These are phyloP conservation scores for Isotomurus palustris DNA, from an alignment of 2,888 invertebrate species.

Conservation along the genomic window DNA sequence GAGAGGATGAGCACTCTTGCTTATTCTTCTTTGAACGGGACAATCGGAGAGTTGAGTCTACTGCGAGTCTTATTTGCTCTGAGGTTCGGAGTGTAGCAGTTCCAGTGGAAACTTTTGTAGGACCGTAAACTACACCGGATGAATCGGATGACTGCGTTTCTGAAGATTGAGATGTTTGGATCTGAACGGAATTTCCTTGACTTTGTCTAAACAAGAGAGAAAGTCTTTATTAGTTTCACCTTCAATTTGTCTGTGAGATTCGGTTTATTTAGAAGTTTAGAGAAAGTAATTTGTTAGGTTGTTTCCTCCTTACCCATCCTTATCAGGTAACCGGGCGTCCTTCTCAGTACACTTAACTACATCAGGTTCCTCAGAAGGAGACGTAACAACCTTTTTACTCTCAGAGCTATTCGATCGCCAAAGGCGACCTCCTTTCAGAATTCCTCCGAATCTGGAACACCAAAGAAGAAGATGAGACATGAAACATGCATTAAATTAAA, in stretches of 20 bases:
- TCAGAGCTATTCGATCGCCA: slow-evolving; percentile 54
- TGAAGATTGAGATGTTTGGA: slow-evolving; percentile 20
- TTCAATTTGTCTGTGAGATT: no score
- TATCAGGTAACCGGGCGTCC: slow-evolving; percentile 39
- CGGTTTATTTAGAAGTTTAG: no score
- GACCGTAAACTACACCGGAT: slow-evolving; percentile 3
- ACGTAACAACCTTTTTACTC: slow-evolving; percentile 42
- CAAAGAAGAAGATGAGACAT: no score
- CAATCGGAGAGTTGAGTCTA: slow-evolving; percentile 60
- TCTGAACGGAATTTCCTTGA: slow-evolving; percentile 20
- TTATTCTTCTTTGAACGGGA: slow-evolving; percentile 55
- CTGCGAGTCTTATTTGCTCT: slow-evolving; percentile 52
- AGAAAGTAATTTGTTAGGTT: no score
- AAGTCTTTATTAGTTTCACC: neutral
- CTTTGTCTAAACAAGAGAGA: neutral
- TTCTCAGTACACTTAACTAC: slow-evolving; percentile 46
- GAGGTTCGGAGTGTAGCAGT: slow-evolving; percentile 45
- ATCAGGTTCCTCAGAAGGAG: slow-evolving; percentile 44
- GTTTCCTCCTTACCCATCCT: slow-evolving; percentile 29
- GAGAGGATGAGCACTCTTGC: slow-evolving; percentile 58
- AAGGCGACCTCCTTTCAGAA: slow-evolving; percentile 70
- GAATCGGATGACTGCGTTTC: slow-evolving; percentile 17
- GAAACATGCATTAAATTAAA: no score
- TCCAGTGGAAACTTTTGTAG: slow-evolving; percentile 43
- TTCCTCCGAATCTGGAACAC: slow-evolving; percentile 56